Evolutionary conservation across 2,113 vertebrate species (phyloP).

Genomic region (Saccopteryx bilineata): DNA sequence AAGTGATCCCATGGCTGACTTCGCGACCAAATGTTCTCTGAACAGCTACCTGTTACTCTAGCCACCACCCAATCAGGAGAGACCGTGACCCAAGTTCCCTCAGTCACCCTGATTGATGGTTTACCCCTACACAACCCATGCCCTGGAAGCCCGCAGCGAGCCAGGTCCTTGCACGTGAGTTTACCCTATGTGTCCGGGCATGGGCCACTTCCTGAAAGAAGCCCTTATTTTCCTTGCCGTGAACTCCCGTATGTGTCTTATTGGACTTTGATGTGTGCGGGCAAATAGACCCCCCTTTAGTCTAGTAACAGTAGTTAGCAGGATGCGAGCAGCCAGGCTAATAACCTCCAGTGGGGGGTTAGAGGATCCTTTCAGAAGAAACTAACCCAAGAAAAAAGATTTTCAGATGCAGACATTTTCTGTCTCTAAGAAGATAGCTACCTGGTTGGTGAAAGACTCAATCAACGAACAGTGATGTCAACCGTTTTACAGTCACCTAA

Average conservation of each 20-base stretch:
- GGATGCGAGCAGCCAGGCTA: background rate
- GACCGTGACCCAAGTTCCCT: no score
- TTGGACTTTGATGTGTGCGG: background rate
- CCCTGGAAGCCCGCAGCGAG: no score
- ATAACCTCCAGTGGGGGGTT: rapidly evolving
- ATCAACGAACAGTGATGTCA: background rate
- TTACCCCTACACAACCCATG: no score
- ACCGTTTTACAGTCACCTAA: background rate
- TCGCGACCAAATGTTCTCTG: background rate
- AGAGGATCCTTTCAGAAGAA: background rate
- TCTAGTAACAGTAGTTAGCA: background rate
- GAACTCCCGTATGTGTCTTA: background rate
- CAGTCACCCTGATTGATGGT: no score
- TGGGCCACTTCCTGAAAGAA: background rate
- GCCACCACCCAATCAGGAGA: no score
- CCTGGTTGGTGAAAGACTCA: background rate
- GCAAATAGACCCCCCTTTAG: background rate
- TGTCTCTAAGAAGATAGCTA: background rate
- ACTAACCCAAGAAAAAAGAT: background rate
- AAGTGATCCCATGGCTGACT: no score
- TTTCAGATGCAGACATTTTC: background rate
- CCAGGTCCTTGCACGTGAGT: no score
- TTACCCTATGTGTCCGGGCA: background rate
- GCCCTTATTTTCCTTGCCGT: background rate
- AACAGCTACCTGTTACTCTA: background rate